phyloP scores from a whole-genome alignment of 2,888 invertebrate genomes.

The Bombylius major region DNA sequence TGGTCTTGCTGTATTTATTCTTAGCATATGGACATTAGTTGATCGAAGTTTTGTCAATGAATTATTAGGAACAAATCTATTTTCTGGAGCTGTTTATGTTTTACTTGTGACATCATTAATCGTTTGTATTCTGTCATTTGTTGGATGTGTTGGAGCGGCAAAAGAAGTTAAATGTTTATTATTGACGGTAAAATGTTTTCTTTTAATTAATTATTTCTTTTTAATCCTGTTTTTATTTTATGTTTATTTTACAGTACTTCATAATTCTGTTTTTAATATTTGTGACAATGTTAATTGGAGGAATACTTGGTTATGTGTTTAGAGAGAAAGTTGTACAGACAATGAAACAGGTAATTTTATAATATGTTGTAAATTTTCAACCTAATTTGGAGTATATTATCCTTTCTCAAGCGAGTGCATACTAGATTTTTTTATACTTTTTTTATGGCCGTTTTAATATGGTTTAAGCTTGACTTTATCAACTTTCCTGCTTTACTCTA shows the following conservation, averaged over 20 bases:
- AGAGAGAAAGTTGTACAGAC: constrained; percentile 66
- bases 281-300: constrained; percentile 81
- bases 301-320: constrained; percentile 82
- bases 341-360: constrained; percentile 44
- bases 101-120: constrained; percentile 70
- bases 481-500: too few relatives aligned
- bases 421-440: too few relatives aligned
- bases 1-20: constrained; percentile 58
- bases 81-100: constrained; percentile 74
- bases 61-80: constrained; percentile 74
- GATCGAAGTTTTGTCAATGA: constrained; percentile 76
- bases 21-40: constrained; percentile 75
- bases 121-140: constrained; percentile 70
- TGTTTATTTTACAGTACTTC: constrained; percentile 57
- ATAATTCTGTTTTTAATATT: constrained; percentile 78
- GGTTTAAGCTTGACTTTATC: too few relatives aligned
- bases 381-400: too few relatives aligned
- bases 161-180: constrained; percentile 90
- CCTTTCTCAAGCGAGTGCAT: too few relatives aligned
- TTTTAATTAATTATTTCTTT: not conserved
- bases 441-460: too few relatives aligned
- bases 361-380: not conserved
- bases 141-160: constrained; percentile 88
- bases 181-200: constrained; percentile 58
- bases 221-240: not conserved